phyloP scores from a whole-genome alignment of 2,888 invertebrate species.

The Campoplex capitator region DNA sequence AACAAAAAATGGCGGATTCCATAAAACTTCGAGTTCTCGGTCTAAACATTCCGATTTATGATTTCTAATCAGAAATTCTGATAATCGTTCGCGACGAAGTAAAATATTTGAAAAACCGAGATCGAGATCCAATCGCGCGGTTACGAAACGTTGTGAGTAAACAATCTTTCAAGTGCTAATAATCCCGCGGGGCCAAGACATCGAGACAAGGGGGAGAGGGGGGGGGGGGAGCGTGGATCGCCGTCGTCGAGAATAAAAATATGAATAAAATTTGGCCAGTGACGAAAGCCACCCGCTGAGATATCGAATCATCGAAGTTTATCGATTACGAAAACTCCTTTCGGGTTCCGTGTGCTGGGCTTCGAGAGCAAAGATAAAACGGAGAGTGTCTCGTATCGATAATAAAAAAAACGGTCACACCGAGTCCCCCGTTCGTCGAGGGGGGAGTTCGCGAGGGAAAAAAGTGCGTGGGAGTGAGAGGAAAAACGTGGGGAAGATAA shows the following conservation, averaged over 20 bases:
- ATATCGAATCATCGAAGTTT: constrained; percentile 45
- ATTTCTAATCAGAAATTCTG: not conserved
- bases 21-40: not conserved
- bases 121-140: not conserved
- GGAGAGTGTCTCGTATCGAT: constrained; percentile 14
- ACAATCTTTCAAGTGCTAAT: not conserved
- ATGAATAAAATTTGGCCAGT: not conserved
- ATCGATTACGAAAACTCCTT: constrained; percentile 57
- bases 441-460: not conserved
- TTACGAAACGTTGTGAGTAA: constrained; percentile 7
- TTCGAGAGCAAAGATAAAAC: constrained; percentile 36
- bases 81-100: not conserved
- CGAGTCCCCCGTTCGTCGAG: constrained; percentile 6
- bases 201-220: not conserved
- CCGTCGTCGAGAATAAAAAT: not conserved
- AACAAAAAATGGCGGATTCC: not conserved
- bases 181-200: not conserved
- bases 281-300: not conserved
- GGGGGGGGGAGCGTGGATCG: too few species aligned
- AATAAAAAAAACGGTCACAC: constrained; percentile 26
- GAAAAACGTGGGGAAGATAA: not conserved
- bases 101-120: not conserved
- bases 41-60: not conserved
- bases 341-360: constrained; percentile 8
- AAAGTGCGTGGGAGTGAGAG: constrained; percentile 35